A percentile compares a stretch with the other conserved stretches of the same genome.
These are phyloP conservation scores for Trachelus troglodyta DNA, from an alignment of 2,888 invertebrate species.

Conservation along the genomic window DNA sequence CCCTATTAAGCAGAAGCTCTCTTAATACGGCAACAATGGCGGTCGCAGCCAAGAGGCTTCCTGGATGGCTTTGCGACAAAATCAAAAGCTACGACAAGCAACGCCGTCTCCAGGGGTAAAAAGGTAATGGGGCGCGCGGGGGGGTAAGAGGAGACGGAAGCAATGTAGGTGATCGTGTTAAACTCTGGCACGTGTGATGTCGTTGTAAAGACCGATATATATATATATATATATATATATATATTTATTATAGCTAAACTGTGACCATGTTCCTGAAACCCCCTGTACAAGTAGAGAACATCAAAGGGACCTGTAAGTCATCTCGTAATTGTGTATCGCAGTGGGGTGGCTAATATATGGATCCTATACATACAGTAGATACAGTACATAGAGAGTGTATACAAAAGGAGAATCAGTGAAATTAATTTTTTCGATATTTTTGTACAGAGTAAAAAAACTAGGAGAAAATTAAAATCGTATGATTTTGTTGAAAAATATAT, in stretches of 20 bases:
- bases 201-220: constrained; percentile 28
- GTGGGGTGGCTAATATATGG: neutral
- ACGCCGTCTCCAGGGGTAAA: constrained; percentile 12
- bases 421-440: neutral
- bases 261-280: constrained; percentile 25
- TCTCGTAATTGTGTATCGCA: constrained; percentile 39
- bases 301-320: constrained; percentile 54
- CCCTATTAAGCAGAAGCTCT: neutral
- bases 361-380: neutral
- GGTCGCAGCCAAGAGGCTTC: constrained; percentile 14
- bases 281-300: constrained; percentile 32
- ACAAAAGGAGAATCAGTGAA: neutral
- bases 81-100: constrained; percentile 14
- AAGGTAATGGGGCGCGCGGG: neutral
- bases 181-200: constrained; percentile 41
- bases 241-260: constrained; percentile 30
- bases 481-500: neutral
- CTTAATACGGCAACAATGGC: neutral
- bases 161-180: constrained; percentile 28
- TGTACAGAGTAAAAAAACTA: neutral
- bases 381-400: neutral
- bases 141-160: neutral
- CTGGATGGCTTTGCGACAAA: constrained; percentile 19
- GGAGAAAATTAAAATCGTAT: neutral
- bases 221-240: constrained; percentile 29